phyloP scores from a whole-genome alignment of 2,797 vertebrate genomes.

The Chanos chanos region DNA sequence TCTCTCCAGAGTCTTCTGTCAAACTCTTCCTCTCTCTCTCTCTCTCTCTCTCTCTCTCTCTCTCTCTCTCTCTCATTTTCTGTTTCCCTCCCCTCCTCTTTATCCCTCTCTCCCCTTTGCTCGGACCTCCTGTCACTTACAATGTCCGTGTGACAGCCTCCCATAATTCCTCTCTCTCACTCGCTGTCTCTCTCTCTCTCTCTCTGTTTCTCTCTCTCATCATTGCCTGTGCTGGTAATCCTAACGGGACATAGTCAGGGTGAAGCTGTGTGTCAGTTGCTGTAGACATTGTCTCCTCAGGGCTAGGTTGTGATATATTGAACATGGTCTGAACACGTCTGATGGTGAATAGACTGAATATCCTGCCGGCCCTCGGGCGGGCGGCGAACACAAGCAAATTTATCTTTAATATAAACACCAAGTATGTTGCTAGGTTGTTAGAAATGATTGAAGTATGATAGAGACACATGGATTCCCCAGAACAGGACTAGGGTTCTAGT shows the following conservation, averaged over 20 bases:
- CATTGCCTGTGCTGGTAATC: too few species aligned
- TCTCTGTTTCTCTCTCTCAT: too few species aligned
- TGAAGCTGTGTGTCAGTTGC: slow-evolving; percentile 31
- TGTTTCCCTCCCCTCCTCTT: slow-evolving; percentile 6
- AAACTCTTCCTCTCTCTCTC: slow-evolving; percentile 10
- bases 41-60: slow-evolving; percentile 12
- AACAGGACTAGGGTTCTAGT: too few species aligned
- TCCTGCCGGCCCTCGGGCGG: slow-evolving; percentile 12
- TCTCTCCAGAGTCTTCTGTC: slow-evolving; percentile 37
- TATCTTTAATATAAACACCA: too few species aligned
- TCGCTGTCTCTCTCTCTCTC: slow-evolving; percentile 12
- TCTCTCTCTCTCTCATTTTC: slow-evolving; percentile 26
- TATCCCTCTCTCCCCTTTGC: slow-evolving; percentile 9
- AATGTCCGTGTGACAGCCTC: slow-evolving; percentile 28
- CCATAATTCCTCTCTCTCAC: slow-evolving; percentile 40
- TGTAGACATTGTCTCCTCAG: slow-evolving; percentile 35
- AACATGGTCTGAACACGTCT: slow-evolving; percentile 33
- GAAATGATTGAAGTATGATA: too few species aligned
- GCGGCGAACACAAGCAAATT: slow-evolving; percentile 29
- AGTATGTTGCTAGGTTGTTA: too few species aligned
- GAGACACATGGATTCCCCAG: too few species aligned
- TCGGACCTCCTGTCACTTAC: slow-evolving; percentile 25
- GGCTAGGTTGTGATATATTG: slow-evolving; percentile 37
- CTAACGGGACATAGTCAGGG: slow-evolving; percentile 22
- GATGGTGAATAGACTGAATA: slow-evolving; percentile 16